These are phyloP conservation scores for Asobara japonica DNA, from an alignment of 1,140 invertebrate genomes.

Conservation along the genomic window DNA sequence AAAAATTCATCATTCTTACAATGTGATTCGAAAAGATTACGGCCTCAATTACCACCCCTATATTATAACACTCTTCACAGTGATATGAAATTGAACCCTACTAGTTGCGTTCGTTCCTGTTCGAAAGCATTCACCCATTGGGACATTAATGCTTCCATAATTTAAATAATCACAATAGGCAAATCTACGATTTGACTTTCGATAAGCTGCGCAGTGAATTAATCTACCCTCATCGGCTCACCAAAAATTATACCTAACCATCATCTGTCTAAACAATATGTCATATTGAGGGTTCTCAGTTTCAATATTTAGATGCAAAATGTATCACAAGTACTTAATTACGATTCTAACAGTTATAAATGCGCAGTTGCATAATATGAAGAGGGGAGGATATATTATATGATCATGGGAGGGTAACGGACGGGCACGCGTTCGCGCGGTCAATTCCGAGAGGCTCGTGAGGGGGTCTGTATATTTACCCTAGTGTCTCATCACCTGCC, in stretches of 20 bases:
- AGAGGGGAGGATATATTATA: neutral
- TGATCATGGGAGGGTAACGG: constrained; percentile 21
- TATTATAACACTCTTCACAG: no score
- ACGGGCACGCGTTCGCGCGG: constrained; percentile 19
- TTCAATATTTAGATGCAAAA: neutral
- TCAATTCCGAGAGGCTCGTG: neutral
- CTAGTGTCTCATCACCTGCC: neutral
- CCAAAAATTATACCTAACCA: constrained; percentile 1
- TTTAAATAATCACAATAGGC: no score
- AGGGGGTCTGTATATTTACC: neutral
- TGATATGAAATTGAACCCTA: no score
- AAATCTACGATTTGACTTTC: neutral
- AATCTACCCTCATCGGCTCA: neutral
- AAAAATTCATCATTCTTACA: no score
- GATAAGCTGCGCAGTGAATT: neutral
- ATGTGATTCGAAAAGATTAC: neutral
- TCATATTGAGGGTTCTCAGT: neutral
- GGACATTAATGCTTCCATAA: no score
- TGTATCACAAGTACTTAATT: neutral
- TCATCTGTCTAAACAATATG: constrained; percentile 1
- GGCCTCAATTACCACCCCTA: neutral
- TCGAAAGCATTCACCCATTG: no score
- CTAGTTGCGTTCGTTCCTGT: no score
- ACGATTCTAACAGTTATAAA: constrained; percentile 2
- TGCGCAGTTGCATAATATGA: constrained; percentile 7